phyloP scores from a whole-genome alignment of 2,888 invertebrate genomes.

The Nudaria mundana region DNA sequence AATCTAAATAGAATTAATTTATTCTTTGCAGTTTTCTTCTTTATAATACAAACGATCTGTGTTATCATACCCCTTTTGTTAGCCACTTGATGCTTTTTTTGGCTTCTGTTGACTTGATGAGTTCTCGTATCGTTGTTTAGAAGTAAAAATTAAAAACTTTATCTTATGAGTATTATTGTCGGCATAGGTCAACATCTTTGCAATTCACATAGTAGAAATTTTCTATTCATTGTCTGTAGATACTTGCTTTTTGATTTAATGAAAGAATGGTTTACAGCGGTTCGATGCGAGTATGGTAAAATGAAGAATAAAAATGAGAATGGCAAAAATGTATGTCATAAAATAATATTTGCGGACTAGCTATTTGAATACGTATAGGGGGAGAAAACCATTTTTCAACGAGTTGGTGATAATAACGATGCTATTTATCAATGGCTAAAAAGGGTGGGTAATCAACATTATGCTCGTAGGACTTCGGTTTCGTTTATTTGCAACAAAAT shows the following conservation, averaged over 20 bases:
- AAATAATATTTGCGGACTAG: slow-evolving; percentile 56
- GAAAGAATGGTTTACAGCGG: slow-evolving; percentile 24
- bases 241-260: slow-evolving; percentile 20
- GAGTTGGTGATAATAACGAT: slow-evolving; percentile 74
- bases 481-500: slow-evolving; percentile 73
- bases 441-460: slow-evolving; percentile 76
- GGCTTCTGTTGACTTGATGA: slow-evolving; percentile 37
- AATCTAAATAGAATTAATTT: slow-evolving; percentile 43
- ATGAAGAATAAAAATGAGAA: slow-evolving; percentile 34
- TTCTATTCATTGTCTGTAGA: no score
- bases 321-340: slow-evolving; percentile 48
- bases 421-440: slow-evolving; percentile 76
- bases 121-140: slow-evolving; percentile 21
- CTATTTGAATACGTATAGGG: slow-evolving; percentile 74
- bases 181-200: no score
- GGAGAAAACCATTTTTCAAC: slow-evolving; percentile 69
- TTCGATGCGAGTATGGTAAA: slow-evolving; percentile 31
- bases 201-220: no score
- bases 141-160: slow-evolving; percentile 30
- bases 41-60: slow-evolving; percentile 48
- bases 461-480: slow-evolving; percentile 72
- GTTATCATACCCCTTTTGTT: slow-evolving; percentile 50
- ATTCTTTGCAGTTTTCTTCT: slow-evolving; percentile 45
- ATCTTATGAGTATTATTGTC: no score
- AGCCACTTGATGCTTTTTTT: slow-evolving; percentile 44